These are phyloP conservation scores for Hypselothyrea guttata DNA, from an alignment of 2,888 invertebrate genomes.

Conservation along the genomic window DNA sequence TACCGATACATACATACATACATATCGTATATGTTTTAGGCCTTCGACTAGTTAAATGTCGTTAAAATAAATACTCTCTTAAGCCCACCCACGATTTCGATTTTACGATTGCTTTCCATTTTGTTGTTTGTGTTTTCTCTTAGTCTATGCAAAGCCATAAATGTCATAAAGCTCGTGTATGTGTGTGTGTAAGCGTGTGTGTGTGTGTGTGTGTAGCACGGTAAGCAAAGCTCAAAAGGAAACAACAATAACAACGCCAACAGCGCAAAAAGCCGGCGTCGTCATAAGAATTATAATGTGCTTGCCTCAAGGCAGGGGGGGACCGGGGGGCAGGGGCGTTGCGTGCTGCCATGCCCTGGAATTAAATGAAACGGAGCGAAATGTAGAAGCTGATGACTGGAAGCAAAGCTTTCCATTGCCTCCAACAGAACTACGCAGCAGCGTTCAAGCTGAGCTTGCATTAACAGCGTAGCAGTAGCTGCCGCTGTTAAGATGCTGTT, in stretches of 20 bases:
- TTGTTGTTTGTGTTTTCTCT: conserved; percentile 2
- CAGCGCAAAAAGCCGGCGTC: conserved; percentile 26
- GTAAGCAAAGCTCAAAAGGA: conserved; percentile 37
- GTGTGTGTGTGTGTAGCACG: conserved; percentile 40
- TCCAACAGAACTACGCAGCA: background rate
- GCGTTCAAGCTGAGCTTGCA: background rate
- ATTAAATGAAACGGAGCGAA: too few relatives aligned
- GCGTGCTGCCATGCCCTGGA: too few relatives aligned
- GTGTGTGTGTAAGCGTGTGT: too few relatives aligned
- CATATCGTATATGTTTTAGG: conserved; percentile 32
- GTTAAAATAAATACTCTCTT: conserved; percentile 9
- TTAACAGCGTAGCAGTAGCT: background rate
- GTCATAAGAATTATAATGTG: conserved; percentile 35
- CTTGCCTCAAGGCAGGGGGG: background rate
- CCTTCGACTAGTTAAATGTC: conserved; percentile 36
- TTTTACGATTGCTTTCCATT: conserved; percentile 1
- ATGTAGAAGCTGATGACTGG: too few relatives aligned
- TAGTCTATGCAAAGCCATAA: conserved; percentile 27
- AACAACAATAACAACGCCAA: conserved; percentile 14
- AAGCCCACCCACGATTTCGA: conserved; percentile 53
- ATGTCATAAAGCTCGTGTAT: conserved; percentile 4
- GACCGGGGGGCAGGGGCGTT: too few relatives aligned
- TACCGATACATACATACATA: background rate
- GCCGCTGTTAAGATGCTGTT: too few relatives aligned
- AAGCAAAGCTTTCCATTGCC: too few relatives aligned